phyloP scores from a whole-genome alignment of 2,113 vertebrate species.

The Xyrauchen texanus region DNA sequence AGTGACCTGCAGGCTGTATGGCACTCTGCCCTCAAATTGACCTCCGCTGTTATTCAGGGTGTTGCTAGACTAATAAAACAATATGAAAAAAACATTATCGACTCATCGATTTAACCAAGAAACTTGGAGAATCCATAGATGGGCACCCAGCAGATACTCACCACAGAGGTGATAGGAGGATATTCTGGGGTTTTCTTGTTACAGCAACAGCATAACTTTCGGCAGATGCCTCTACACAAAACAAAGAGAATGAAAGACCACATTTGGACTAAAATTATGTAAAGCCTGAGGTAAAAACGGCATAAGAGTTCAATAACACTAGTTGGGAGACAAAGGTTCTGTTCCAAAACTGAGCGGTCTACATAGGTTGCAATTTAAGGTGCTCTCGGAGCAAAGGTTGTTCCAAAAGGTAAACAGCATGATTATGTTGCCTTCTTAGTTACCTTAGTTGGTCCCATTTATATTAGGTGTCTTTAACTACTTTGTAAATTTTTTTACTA shows the following conservation, averaged over 20 bases:
- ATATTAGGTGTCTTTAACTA: too few relatives aligned
- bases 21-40: slow-evolving; percentile 54
- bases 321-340: too few relatives aligned
- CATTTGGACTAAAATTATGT: not conserved
- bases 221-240: slow-evolving; percentile 69
- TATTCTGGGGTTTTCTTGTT: slow-evolving; percentile 70
- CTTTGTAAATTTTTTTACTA: too few relatives aligned
- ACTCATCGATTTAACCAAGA: not conserved
- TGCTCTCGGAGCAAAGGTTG: too few relatives aligned
- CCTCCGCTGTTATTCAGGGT: slow-evolving; percentile 45
- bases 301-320: too few relatives aligned
- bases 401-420: too few relatives aligned
- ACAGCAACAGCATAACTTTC: slow-evolving; percentile 78
- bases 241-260: slow-evolving; percentile 2
- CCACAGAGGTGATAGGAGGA: slow-evolving; percentile 53
- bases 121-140: not conserved
- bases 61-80: slow-evolving; percentile 51
- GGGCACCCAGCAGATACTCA: not conserved
- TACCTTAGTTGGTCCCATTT: too few relatives aligned
- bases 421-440: too few relatives aligned
- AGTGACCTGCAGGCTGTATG: slow-evolving; percentile 82
- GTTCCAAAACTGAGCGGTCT: too few relatives aligned
- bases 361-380: too few relatives aligned
- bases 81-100: slow-evolving; percentile 6
- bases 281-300: too few relatives aligned